Evolutionary conservation across 2,113 vertebrate genomes (phyloP), one percentile per base, ranked within the genome.

Genomic region (Sapayoa aenigma): DNA sequence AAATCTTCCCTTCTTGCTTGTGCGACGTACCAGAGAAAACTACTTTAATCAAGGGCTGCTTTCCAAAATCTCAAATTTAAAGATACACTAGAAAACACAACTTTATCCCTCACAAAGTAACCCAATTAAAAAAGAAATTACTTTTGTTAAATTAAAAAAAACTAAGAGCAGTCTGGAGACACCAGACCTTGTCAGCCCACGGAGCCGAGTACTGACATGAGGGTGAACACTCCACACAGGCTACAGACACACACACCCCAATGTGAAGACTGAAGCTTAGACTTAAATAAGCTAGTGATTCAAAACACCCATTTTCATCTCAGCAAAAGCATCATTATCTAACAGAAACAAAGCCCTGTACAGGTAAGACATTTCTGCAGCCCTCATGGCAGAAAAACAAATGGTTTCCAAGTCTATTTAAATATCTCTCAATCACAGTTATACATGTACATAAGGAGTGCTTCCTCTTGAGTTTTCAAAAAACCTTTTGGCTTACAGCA

Each of bases 141-240:
- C 20, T 67, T 69, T 6, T 5, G 17, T 27, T 50, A 75, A 71
- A 63, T 46, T 53, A 0, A 37, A 74, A 82, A 30, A 52, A 19
- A 31, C 30, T 35, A 23, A 28, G 6, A 16, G 22, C 33, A 78
- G 49, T 18, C 55, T 63, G 35, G 67, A n/a, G 42, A 79, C 1
- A 4, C 24, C 27, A 22, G 17, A 46, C 25, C 42, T 14, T 8
- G 11, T 28, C 41, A 49, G 62, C 7, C 50, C 53, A 19, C 0
- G 0, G 22, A 73, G 46, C 20, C 12, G n/a, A 75, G 62, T 2
- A 19, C 17, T 9, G 27, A 35, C 42, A 7, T 0, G 1, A 80
- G 25, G 42, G 28, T 14, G 37, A 93, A 30, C 12, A 19, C 19
- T 9, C 11, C 44, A 42, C 0, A 0, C 37, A 65, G 24, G 24